These are phyloP conservation scores for Diploscapter pachys DNA, from an alignment of 1,140 invertebrate genomes.

Conservation along the genomic window DNA sequence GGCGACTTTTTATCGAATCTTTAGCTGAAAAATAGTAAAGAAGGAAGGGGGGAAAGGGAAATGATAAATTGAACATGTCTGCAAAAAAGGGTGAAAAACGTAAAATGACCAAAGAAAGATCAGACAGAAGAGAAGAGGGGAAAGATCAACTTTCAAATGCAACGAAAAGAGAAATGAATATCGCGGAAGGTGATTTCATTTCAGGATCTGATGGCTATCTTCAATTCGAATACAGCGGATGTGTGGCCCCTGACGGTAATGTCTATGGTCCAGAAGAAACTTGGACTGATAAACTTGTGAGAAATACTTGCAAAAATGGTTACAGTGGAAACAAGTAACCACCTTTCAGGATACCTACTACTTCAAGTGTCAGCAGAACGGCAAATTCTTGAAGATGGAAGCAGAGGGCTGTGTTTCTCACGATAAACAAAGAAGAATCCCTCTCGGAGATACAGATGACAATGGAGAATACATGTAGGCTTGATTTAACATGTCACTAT, in stretches of 20 bases:
- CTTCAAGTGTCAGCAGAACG: constrained; percentile 33
- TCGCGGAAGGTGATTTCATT: not conserved
- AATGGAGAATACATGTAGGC: constrained; percentile 43
- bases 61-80: too few relatives aligned
- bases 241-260: constrained; percentile 28
- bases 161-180: too few relatives aligned
- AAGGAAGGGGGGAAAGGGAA: not conserved
- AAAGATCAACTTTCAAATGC: too few relatives aligned
- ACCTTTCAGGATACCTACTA: constrained; percentile 36
- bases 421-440: constrained; percentile 36
- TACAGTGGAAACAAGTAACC: not conserved
- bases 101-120: too few relatives aligned
- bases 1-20: too few relatives aligned
- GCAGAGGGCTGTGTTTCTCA: constrained; percentile 38
- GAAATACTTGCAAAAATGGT: not conserved
- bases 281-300: constrained; percentile 37
- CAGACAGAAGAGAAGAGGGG: too few relatives aligned
- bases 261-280: constrained; percentile 32
- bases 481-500: not conserved
- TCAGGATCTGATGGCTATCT: constrained; percentile 38
- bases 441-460: constrained; percentile 39
- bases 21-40: too few relatives aligned
- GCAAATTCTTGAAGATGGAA: constrained; percentile 31
- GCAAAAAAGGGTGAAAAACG: too few relatives aligned
- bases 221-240: constrained; percentile 38